These are phyloP conservation scores for Cryptocheilus praepositus DNA, from an alignment of 2,888 invertebrate species.

Conservation along the genomic window DNA sequence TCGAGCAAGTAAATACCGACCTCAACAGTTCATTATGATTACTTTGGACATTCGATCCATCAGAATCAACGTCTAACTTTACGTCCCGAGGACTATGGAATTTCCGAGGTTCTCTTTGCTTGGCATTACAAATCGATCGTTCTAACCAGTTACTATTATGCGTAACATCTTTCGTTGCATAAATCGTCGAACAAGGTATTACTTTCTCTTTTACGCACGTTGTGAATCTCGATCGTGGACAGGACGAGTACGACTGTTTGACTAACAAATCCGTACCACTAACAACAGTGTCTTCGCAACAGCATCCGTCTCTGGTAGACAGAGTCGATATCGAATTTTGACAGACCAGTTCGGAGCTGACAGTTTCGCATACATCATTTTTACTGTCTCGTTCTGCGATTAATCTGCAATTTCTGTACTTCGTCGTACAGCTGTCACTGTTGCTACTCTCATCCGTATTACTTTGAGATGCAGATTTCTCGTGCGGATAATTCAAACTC, in stretches of 20 bases:
- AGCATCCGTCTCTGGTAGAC: slow-evolving; percentile 19
- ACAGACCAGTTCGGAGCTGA: background rate
- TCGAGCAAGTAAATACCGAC: too few relatives aligned
- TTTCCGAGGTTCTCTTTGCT: too few relatives aligned
- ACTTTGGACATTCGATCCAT: too few relatives aligned
- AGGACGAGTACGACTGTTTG: slow-evolving; percentile 14
- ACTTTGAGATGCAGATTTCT: background rate
- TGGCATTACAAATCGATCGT: too few relatives aligned
- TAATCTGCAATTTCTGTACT: slow-evolving; percentile 1
- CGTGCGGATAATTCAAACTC: slow-evolving; percentile 13
- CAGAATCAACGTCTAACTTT: too few relatives aligned
- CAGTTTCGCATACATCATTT: background rate
- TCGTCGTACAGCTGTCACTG: slow-evolving; percentile 5
- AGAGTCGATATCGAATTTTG: background rate
- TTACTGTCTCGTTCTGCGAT: background rate
- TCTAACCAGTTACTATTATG: too few relatives aligned
- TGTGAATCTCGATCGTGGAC: slow-evolving; percentile 20
- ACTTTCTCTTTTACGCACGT: slow-evolving; percentile 9
- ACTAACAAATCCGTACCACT: background rate
- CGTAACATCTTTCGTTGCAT: slow-evolving; percentile 11
- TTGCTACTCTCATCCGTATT: slow-evolving; percentile 16
- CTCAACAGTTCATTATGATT: too few relatives aligned
- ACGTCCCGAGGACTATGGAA: too few relatives aligned
- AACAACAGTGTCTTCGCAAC: slow-evolving; percentile 13
- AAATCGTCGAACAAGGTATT: slow-evolving; percentile 20